phyloP scores from a whole-genome alignment of 2,888 invertebrate species.

The Bellardia bayeri region DNA sequence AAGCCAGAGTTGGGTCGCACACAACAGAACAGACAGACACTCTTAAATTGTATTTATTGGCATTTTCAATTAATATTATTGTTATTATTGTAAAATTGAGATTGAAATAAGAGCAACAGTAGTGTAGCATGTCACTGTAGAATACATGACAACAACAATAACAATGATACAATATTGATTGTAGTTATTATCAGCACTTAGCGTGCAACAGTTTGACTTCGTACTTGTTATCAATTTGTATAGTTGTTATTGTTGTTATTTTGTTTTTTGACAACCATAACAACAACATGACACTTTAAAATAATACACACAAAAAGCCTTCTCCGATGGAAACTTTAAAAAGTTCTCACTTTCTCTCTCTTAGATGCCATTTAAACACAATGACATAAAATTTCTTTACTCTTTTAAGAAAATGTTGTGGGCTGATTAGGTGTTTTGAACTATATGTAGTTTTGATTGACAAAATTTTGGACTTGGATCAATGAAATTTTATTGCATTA shows the following conservation, averaged over 20 bases:
- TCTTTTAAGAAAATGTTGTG: neutral
- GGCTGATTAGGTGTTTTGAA: too few relatives aligned
- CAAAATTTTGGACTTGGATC: too few relatives aligned
- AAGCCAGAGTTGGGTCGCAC: neutral
- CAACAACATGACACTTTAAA: conserved; percentile 34
- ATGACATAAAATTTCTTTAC: neutral
- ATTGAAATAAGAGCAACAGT: conserved; percentile 62
- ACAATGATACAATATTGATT: conserved; percentile 5
- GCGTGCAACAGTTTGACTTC: conserved; percentile 42
- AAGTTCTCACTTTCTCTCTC: conserved; percentile 12
- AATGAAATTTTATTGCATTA: too few relatives aligned
- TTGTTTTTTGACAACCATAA: neutral
- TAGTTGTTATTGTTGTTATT: conserved; percentile 2
- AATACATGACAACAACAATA: conserved; percentile 29
- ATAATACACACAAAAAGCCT: neutral
- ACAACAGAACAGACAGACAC: neutral
- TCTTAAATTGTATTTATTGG: conserved; percentile 29
- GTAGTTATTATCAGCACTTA: conserved; percentile 58
- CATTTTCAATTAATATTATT: conserved; percentile 50
- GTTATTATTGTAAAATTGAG: conserved; percentile 42
- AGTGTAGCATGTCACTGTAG: conserved; percentile 31
- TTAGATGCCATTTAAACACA: neutral
- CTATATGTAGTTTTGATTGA: too few relatives aligned
- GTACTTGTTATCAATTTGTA: conserved; percentile 45
- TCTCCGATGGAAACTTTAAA: conserved; percentile 24